Percentiles rank a stretch among this genome's conserved stretches.
phyloP scores from a whole-genome alignment of 2,888 invertebrate genomes.

The Lissocephala sabroskyi region DNA sequence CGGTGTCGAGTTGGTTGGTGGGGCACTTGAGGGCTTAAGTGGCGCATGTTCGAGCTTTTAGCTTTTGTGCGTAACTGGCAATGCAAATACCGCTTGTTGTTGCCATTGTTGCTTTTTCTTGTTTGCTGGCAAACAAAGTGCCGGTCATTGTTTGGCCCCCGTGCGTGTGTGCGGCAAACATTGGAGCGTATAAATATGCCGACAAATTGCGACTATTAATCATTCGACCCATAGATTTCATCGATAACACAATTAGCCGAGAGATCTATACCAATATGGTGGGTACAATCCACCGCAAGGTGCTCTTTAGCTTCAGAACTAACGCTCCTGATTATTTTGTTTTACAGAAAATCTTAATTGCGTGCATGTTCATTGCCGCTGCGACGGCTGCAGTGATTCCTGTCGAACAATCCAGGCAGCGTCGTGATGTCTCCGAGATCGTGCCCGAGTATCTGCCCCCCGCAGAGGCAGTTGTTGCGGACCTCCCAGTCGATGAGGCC shows the following conservation, averaged over 20 bases:
- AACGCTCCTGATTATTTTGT: too few species aligned
- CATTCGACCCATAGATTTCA: conserved; percentile 66
- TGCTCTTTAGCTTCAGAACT: too few species aligned
- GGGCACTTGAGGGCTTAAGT: conserved; percentile 58
- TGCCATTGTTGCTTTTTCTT: conserved; percentile 14
- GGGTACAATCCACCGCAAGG: conserved; percentile 16
- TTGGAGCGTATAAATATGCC: conserved; percentile 59
- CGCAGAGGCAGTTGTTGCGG: conserved; percentile 32
- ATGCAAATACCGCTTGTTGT: conserved; percentile 33
- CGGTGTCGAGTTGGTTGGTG: conserved; percentile 11
- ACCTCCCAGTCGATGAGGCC: conserved; percentile 15
- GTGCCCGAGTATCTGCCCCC: conserved; percentile 26
- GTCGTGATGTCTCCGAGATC: conserved; percentile 58
- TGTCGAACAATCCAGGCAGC: conserved; percentile 61
- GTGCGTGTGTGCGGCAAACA: conserved; percentile 42
- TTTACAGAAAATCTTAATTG: conserved; percentile 52
- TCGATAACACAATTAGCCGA: conserved; percentile 50
- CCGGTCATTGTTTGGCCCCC: conserved; percentile 46
- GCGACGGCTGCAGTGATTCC: conserved; percentile 66
- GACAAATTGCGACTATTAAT: conserved; percentile 57
- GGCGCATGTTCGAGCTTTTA: conserved; percentile 49
- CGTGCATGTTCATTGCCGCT: conserved; percentile 54
- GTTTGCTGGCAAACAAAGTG: conserved; percentile 49
- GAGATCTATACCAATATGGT: conserved; percentile 57
- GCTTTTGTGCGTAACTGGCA: conserved; percentile 18